These are phyloP conservation scores for Sinocyclocheilus rhinocerous DNA, from an alignment of 2,113 vertebrate genomes.

Conservation along the genomic window DNA sequence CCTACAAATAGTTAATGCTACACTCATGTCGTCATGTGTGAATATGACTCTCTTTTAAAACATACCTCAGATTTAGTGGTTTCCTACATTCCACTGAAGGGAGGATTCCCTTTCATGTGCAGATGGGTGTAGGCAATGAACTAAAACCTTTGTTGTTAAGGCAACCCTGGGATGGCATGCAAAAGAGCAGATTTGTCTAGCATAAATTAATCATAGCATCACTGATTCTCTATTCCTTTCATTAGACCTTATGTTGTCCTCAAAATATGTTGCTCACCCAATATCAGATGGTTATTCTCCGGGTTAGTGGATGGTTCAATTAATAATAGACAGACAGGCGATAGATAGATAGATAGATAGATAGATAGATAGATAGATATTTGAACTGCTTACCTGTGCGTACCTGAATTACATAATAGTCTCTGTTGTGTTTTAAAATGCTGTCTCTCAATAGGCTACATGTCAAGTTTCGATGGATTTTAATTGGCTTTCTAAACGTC, in stretches of 20 bases:
- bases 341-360: background rate
- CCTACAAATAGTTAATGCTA: too few species aligned
- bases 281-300: background rate
- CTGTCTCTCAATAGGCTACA: background rate
- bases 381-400: background rate
- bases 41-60: background rate
- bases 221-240: background rate
- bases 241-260: too few species aligned
- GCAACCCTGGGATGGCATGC: slow-evolving; percentile 13
- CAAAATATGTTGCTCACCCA: background rate
- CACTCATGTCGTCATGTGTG: background rate
- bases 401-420: background rate
- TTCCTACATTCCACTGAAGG: slow-evolving; percentile 10
- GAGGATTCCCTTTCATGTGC: background rate
- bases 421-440: background rate
- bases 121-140: slow-evolving; percentile 9
- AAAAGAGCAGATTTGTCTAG: slow-evolving; percentile 12
- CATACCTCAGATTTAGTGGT: slow-evolving; percentile 10
- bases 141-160: background rate
- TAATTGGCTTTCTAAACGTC: slow-evolving; percentile 18
- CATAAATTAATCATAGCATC: slow-evolving; percentile 8
- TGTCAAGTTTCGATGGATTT: background rate
- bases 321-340: background rate
- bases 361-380: background rate
- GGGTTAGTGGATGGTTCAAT: background rate